Percentiles rank a stretch among this genome's conserved stretches.
Evolutionary conservation across 2,797 vertebrate species (phyloP).

Genomic region (Avahi laniger): DNA sequence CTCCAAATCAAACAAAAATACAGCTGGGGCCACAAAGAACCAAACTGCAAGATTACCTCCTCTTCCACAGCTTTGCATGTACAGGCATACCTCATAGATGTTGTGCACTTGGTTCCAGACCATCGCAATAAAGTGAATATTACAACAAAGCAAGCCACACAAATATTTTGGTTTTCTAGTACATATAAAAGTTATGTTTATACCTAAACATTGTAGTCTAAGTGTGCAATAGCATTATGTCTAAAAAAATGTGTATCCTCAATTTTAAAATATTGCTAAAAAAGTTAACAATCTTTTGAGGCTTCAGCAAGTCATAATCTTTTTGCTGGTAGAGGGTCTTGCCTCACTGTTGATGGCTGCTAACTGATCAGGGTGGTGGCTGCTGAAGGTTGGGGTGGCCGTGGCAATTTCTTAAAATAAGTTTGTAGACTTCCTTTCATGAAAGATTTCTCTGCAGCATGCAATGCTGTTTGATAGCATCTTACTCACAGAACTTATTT

Average conservation of each 20-base stretch:
- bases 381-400: background rate
- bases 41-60: background rate
- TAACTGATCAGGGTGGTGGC: background rate
- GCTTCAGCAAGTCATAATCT: background rate
- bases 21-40: background rate
- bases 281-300: background rate
- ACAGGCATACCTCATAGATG: background rate
- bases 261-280: background rate
- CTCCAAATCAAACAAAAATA: background rate
- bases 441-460: background rate
- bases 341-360: background rate
- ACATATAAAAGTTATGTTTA: background rate
- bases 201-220: background rate
- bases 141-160: background rate
- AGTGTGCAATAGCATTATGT: background rate
- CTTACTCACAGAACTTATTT: background rate
- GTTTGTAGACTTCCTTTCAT: background rate
- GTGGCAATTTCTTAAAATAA: background rate
- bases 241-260: background rate
- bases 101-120: background rate
- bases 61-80: background rate
- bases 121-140: background rate
- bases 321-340: background rate
- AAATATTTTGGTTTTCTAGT: background rate
- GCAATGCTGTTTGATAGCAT: background rate